Evolutionary conservation across 2,888 invertebrate species (phyloP), one percentile per base, ranked within the genome.

Genomic region (Rotaria socialis): DNA sequence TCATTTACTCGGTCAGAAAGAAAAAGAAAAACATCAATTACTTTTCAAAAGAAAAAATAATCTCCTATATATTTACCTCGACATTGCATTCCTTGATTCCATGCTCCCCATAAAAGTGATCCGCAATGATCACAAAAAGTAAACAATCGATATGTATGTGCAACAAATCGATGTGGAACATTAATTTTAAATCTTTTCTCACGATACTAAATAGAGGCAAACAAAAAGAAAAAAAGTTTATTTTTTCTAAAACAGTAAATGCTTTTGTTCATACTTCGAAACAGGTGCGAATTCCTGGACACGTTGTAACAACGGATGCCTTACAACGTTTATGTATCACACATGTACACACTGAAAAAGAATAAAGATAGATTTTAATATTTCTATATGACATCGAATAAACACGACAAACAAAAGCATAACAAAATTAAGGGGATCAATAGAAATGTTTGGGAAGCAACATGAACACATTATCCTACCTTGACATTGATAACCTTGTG

Each of bases 111-210:
- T 88, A 98, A 94, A 91, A 98, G 93, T 88, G 97, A 97, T 89
- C 98, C 98, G 92, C 99, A 99, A 92, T 99, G 99, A 93, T 99
- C 98, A 93, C 99, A 99, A 93, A 99, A 99, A 55, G 98, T 98
- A 92, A 97, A 97, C 89, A 96, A 93, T 93, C 96, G 97, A 93
- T 96, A 99, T 89, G 94, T 97, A 93, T 98, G 98, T 90, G 97
- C 95, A 89, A 90, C 90, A 92, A 93, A 96, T 88, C 96, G 94
- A 92, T 99, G 99, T 89, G 99, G 99, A 90, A 99, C 94, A 93
- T 99, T 98, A 90, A 99, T 97, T 92, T 95, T 97, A 93, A 99
- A 99, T 88, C 98, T 94, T 91, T 94, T 94, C 22, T 87, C 86
- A 41, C 55, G 80, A 80, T 80, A 80, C 80, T 80, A 80, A 14